Evolutionary conservation across 2,888 invertebrate species (phyloP), one percentile per base, ranked within the genome.

Genomic region (Drosophila neoperkinsi): DNA sequence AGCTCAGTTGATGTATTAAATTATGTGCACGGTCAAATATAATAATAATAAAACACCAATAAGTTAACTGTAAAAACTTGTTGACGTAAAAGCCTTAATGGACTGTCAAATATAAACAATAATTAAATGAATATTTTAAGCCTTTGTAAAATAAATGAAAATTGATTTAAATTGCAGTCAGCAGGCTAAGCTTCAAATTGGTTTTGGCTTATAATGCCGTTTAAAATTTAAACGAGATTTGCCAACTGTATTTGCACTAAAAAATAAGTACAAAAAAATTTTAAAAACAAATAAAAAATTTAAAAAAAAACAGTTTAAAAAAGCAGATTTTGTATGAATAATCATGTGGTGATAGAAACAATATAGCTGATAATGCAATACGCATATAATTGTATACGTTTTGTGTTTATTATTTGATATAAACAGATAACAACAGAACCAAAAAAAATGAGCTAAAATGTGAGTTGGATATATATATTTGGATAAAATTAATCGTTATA

Each of bases 91-190:
- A 30, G n/a, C 13, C 38, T 30, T 38, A 56, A 56, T 38, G 28
- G 30, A n/a, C 56, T 56, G 56, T n/a, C 56, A 56, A n/a, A 28
- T 5, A n/a, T 28, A 30, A 41, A 7, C 28, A n/a, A 30, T 30
- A 38, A 38, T 38, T 11, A 56, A 56, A 56, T 56, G 7, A 58
- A 46, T 25, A 25, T 33, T 33, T 46, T 25, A 58, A 30, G 1
- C 46, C 16, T 16, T 25, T 9, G 46, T 2, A n/a, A 38, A 16
- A 36, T 56, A 9, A 30, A 38, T 38, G 56, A 30, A 41, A 56
- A 56, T 30, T 38, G n/a, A 56, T 30, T 38, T 56, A 3, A 38
- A 56, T 30, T 36, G 9, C 11, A 13, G 13, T 30, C 16, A 46
- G 25, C 25, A 9, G 46, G 25, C 25, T 9, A 9, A 46, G 25